phyloP scores from a whole-genome alignment of 1,140 invertebrate genomes.

The Hestina assimilis region DNA sequence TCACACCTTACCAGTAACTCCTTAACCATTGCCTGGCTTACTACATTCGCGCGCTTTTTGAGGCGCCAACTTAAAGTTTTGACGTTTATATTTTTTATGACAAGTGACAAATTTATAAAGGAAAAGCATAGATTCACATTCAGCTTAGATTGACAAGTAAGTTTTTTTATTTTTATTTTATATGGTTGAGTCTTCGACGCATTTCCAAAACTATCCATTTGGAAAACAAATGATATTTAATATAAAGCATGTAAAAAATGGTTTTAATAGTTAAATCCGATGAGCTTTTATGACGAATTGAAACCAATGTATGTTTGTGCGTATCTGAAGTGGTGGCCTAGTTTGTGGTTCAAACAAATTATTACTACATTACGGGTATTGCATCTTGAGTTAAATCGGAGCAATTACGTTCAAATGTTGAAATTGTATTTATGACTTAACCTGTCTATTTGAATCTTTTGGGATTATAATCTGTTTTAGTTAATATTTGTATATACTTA shows the following conservation, averaged over 20 bases:
- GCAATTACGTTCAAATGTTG: conserved; percentile 11
- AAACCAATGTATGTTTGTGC: conserved; percentile 4
- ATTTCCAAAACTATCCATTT: no score
- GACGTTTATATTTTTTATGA: conserved; percentile 24
- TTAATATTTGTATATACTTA: no score
- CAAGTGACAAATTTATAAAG: not conserved
- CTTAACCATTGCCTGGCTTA: conserved; percentile 44
- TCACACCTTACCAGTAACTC: conserved; percentile 52
- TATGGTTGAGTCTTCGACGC: no score
- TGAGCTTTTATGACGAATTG: no score
- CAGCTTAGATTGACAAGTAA: conserved; percentile 1
- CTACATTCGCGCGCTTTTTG: conserved; percentile 50
- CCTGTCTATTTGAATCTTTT: no score
- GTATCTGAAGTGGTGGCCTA: conserved; percentile 54
- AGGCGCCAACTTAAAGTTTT: conserved; percentile 27
- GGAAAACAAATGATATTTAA: no score
- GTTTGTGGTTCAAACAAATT: conserved; percentile 46
- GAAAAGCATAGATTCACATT: not conserved
- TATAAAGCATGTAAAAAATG: no score
- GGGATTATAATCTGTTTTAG: no score
- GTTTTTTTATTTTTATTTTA: not conserved
- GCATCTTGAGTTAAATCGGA: conserved; percentile 23
- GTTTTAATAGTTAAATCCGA: no score
- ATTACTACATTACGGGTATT: conserved; percentile 37
- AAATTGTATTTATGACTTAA: not conserved